Base-by-base conservation (phyloP, 2,888 invertebrate species). In the Campaea margaritaria region DNA sequence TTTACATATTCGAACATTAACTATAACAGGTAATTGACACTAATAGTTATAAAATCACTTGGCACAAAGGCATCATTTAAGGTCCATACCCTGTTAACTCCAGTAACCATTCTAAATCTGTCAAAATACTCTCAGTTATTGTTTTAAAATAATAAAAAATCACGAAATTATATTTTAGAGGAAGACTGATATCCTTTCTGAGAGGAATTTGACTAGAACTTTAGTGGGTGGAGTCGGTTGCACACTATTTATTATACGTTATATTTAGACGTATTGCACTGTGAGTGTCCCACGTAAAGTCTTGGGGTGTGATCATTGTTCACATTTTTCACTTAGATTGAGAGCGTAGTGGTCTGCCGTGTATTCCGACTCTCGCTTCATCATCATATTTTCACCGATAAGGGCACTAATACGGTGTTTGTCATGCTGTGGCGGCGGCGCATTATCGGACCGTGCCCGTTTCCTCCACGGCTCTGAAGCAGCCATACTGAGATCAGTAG, bases 401-500 rank as follows among this genome's bases (percentile, higher is more conserved):
- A 93, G 89, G 46, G 93, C 87, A 75, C 93, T 93, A 71, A 93
- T 93, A 67, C 92, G 91, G 71, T 93, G 93, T 74, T 93, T 93
- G 78, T 93, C 93, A 65, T 87, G 89, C 27, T 77, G 70, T 12
- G 78, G 65, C 11, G 76, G 64, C 38, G 81, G 75, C 27, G 79
- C 70, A 44, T 83, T 75, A 67, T 91, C 87, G 21, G 85, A 70
- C 63, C 91, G 82, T 69, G 89, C 86, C 36, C 92, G 85, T 70
- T 92, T 91, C 60, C 91, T 79, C 92, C 92, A 92, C 0, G 92
- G 90, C 69, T 91, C 92, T 9, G 87, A 78, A n/a, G 92, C 80
- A 28, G 89, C 87, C 93, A 94, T 95, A 78, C 95, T 95, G 67
- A 96, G 85, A 81, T 96, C 96, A 44, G 95, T 95, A 53, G 96